Base-by-base conservation (phyloP, 2,888 invertebrate species). In the Copidosoma aretas region DNA sequence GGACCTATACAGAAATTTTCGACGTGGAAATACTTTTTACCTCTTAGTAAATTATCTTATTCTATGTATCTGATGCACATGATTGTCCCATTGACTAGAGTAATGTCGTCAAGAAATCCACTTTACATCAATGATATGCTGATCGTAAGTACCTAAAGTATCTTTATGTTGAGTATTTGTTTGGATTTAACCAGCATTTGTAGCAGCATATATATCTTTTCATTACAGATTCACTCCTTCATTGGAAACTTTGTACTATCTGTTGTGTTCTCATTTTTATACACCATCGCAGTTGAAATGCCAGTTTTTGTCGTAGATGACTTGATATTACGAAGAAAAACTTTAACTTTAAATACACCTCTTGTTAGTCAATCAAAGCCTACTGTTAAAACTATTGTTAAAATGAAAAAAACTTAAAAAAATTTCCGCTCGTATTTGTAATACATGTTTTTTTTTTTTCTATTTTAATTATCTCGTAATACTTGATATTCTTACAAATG, bases 1-100 rank as follows among this genome's bases (percentile, higher is more conserved):
- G 77, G 76, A 32, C 60, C 71, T 1, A 56, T 77, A 5, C 53
- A 67, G 4, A 70, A 65, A 46, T 64, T 78, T 17, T 61, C 77
- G 15, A 76, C 77, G 15, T 65, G 67, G 19, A 66, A 76, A 46
- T 68, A 76, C 12, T 77, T 75, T 46, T 22, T 72, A 25, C 77
- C 77, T 10, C 59, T 77, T 0, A 73, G 75, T 63, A 73, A 74
- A 70, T 69, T 77, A 58, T 75, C 76, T 8, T 78, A 76, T 21
- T 72, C 72, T 32, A 54, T 74, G 24, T 77, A 77, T 53, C 53
- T 78, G 46, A 62, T 75, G 10, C 78, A 78, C 65, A 61, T 73
- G 25, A 25, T 62, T 1, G 39, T 76, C 21, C 72, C 74, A 70
- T 8, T 64, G 21, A 64, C 71, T 24, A 73, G 67, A 70, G 15